Conservation (phyloP, 2,888 invertebrate species). For the Nephrotoma appendiculata region DNA sequence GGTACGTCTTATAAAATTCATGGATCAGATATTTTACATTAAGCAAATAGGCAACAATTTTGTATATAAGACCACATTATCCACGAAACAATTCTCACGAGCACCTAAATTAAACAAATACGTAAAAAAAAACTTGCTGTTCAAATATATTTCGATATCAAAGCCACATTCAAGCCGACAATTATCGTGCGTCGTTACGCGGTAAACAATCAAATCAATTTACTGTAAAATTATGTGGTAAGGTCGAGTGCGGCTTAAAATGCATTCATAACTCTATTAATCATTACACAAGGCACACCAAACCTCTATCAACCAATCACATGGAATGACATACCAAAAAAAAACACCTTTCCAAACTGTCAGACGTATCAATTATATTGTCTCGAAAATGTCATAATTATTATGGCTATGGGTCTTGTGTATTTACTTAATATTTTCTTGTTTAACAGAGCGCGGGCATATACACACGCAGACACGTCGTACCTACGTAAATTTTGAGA, state of each 20-base stretch:
- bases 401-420: background rate
- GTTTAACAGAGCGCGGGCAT: background rate
- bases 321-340: background rate
- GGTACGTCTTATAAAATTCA: background rate
- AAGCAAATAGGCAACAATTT: background rate
- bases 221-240: background rate
- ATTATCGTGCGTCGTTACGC: background rate
- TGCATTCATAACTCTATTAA: background rate
- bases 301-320: background rate
- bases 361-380: background rate
- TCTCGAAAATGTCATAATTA: background rate
- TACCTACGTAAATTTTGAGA: background rate
- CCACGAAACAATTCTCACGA: background rate
- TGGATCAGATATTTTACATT: background rate
- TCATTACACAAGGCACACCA: background rate
- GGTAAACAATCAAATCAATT: background rate
- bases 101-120: background rate
- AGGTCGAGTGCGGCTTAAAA: background rate
- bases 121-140: background rate
- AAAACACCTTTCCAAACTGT: background rate
- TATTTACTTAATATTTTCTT: background rate
- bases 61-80: background rate
- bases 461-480: background rate
- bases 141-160: background rate
- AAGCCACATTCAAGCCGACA: background rate